A percentile compares a stretch with the other conserved stretches of the same genome.
These are phyloP conservation scores for Dascillus cervinus DNA, from an alignment of 2,888 invertebrate genomes.

Conservation along the genomic window DNA sequence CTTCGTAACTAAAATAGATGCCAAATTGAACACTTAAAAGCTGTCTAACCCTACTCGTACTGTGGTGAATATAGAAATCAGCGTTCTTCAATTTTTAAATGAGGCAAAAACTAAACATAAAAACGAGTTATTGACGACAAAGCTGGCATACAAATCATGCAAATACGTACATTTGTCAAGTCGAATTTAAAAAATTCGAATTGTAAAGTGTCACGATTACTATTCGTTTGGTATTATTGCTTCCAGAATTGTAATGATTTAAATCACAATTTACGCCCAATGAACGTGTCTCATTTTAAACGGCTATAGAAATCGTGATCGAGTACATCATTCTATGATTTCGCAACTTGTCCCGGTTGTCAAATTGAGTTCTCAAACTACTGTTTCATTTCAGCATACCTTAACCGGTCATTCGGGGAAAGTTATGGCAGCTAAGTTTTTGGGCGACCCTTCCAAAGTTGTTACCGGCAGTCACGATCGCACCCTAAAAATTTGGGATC, in stretches of 20 bases:
- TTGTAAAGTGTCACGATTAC: conserved; percentile 4
- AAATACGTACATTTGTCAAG: too few species aligned
- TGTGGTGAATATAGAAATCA: too few species aligned
- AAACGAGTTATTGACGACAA: too few species aligned
- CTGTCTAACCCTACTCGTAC: too few species aligned
- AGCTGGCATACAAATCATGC: too few species aligned
- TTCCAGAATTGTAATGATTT: conserved; percentile 16
- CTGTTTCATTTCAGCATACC: conserved; percentile 64
- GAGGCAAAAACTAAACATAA: too few species aligned
- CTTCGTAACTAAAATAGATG: too few species aligned
- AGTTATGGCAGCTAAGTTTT: conserved; percentile 94
- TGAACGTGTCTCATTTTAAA: conserved; percentile 24
- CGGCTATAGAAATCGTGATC: conserved; percentile 22
- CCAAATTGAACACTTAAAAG: too few species aligned
- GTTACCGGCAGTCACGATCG: conserved; percentile 98
- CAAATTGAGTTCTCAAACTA: conserved; percentile 24
- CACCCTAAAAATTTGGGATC: conserved; percentile 97
- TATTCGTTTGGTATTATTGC: conserved; percentile 5
- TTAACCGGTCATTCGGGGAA: conserved; percentile 95
- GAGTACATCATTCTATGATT: conserved; percentile 20
- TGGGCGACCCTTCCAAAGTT: conserved; percentile 85
- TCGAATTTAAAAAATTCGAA: too few species aligned
- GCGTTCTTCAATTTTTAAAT: too few species aligned
- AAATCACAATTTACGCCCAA: conserved; percentile 24
- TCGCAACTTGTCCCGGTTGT: conserved; percentile 16